These are phyloP conservation scores for Actinernus sp. DNA, from an alignment of 92 coral and sea anemone genomes.

Conservation along the genomic window DNA sequence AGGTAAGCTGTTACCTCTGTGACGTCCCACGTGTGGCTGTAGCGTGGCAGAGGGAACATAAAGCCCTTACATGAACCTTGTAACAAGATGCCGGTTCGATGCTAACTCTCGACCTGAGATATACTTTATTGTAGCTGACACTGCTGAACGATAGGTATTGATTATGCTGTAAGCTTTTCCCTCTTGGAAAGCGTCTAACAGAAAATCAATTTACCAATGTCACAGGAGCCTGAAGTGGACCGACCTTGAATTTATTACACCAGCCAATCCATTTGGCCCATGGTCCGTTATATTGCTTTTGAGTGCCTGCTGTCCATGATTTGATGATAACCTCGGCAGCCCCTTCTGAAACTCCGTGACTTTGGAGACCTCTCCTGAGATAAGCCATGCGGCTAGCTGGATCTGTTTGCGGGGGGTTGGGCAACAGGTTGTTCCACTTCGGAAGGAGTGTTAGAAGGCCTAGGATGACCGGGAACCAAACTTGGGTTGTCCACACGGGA, in stretches of 20 bases:
- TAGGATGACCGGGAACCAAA: slow-evolving; percentile 9
- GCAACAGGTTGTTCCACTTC: background rate
- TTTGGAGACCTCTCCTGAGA: slow-evolving; percentile 1
- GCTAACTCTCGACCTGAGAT: background rate
- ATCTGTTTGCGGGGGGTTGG: slow-evolving; percentile 1
- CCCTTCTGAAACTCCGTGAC: slow-evolving; percentile 26
- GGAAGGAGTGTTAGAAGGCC: slow-evolving; percentile 2
- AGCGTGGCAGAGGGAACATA: slow-evolving; percentile 1
- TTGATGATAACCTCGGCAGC: slow-evolving; percentile 17
- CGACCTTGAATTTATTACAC: no score
- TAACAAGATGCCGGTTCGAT: background rate
- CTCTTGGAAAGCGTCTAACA: background rate
- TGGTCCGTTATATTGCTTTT: slow-evolving; percentile 3
- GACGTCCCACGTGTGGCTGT: background rate
- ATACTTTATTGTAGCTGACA: background rate
- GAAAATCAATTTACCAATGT: slow-evolving; percentile 1
- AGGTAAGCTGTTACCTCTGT: background rate
- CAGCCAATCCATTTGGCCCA: background rate
- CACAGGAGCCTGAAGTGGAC: background rate
- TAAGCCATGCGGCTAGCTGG: slow-evolving; percentile 23
- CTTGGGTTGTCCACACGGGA: slow-evolving; percentile 3
- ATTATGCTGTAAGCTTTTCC: background rate
- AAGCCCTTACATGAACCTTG: slow-evolving; percentile 3
- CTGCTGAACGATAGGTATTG: slow-evolving; percentile 5
- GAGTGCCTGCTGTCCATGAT: slow-evolving; percentile 28